Conservation (phyloP, 1,140 invertebrate species). For the Heliconius hermathena region DNA sequence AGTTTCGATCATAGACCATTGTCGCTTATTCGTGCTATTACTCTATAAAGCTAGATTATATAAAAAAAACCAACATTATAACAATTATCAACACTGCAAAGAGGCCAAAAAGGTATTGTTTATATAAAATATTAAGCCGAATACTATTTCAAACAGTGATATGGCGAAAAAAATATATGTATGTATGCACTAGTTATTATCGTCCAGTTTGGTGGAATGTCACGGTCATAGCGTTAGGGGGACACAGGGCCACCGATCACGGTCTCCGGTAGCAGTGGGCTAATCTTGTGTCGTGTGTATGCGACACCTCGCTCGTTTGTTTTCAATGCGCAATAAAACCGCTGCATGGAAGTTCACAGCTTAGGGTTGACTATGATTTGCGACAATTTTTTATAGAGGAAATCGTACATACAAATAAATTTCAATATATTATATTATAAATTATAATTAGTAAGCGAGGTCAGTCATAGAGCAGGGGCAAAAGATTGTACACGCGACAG, state of each 20-base stretch:
- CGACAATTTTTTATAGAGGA: too few species aligned
- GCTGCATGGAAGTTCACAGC: constrained; percentile 21
- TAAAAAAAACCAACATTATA: not conserved
- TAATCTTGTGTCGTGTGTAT: constrained; percentile 64
- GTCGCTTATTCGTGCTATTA: too few species aligned
- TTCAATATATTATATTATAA: too few species aligned
- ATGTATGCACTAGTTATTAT: not conserved
- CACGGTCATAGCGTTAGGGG: constrained; percentile 23
- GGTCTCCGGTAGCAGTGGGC: constrained; percentile 36
- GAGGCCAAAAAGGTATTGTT: not conserved
- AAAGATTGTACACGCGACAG: too few species aligned
- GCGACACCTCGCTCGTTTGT: constrained; percentile 45
- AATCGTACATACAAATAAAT: too few species aligned
- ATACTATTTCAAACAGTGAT: too few species aligned
- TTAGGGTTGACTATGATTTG: constrained; percentile 21
- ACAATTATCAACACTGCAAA: not conserved
- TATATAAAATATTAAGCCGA: not conserved
- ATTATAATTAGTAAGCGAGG: too few species aligned
- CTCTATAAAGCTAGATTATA: not conserved
- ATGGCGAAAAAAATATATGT: too few species aligned
- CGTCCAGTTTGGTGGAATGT: constrained; percentile 16
- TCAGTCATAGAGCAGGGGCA: too few species aligned
- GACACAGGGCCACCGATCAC: constrained; percentile 36
- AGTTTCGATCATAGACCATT: too few species aligned
- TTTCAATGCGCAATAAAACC: constrained; percentile 67